These are phyloP conservation scores for Corythaeola cristata DNA, from an alignment of 2,113 vertebrate species.

Conservation along the genomic window DNA sequence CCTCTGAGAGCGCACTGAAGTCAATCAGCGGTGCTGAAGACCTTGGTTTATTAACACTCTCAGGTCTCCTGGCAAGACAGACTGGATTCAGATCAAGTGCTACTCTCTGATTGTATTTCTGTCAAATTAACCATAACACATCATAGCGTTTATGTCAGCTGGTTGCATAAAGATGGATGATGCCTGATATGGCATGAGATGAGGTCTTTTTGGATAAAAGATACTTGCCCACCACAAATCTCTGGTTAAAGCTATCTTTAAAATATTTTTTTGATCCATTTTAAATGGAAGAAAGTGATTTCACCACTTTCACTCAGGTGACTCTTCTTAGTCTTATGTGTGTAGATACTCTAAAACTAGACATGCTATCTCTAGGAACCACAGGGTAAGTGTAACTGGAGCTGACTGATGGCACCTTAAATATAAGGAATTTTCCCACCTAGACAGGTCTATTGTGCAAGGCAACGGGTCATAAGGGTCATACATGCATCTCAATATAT, in stretches of 20 bases:
- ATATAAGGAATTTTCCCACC: background rate
- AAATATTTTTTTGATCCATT: background rate
- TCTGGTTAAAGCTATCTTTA: background rate
- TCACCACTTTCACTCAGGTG: background rate
- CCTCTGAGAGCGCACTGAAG: background rate
- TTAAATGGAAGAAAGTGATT: background rate
- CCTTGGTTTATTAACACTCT: background rate
- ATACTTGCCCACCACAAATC: background rate
- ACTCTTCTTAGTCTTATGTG: background rate
- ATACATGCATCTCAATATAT: background rate
- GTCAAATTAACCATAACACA: background rate
- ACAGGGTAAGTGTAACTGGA: background rate
- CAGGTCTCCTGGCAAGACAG: background rate
- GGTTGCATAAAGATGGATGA: background rate
- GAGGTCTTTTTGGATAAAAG: background rate
- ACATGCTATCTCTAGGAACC: background rate
- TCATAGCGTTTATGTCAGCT: background rate
- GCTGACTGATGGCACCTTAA: background rate
- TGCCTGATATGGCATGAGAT: background rate
- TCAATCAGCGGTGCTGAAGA: background rate
- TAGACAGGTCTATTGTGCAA: background rate
- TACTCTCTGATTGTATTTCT: background rate
- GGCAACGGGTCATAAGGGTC: background rate
- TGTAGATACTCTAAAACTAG: background rate
- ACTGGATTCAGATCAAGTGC: background rate